Evolutionary conservation across 1,140 invertebrate species (phyloP), one percentile per base, ranked within the genome.

Genomic region (Meteorus sp.): DNA sequence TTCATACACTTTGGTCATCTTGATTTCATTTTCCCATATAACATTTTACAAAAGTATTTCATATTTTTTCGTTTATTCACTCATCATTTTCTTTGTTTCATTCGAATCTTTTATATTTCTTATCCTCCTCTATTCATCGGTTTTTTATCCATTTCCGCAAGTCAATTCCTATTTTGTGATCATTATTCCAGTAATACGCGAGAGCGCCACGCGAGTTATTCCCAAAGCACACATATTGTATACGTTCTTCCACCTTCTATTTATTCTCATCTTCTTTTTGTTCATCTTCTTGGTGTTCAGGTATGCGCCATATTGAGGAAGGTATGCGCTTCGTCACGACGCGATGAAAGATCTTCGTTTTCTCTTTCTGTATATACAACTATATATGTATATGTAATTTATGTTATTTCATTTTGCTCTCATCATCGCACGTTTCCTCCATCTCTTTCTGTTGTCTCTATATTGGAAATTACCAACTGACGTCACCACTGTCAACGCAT

Each of bases 281-380:
- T 13, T 39, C 35, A 4, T 44, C 41, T 44, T 44, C 41, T 44
- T n/a, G n/a, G n/a, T n/a, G n/a, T n/a, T 44, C 41, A 43, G 56
- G 44, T 64, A 64, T 65, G 61, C 54, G 62, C 60, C 64, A 68
- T 68, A 72, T 69, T 57, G 41, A 64, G 61, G 35, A 68, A 61
- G 67, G 69, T 70, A 73, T 71, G 68, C 63, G 70, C 67, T 55
- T 67, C 61, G 70, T 71, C 71, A 72, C 66, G 60, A 47, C 64
- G 43, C 58, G 56, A 56, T 54, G 48, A 61, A 56, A 35, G 62
- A 53, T 64, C 64, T 70, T 48, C 41, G 44, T 47, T 23, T 45
- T 50, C 43, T 64, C 39, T 35, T 44, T 59, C 55, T 61, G 61
- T 44, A 54, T 58, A 31, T 59, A 17, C 45, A n/a, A 31, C 23